Percentiles rank a stretch among this genome's conserved stretches.
Evolutionary conservation across 2,113 vertebrate genomes (phyloP).

Genomic region (Fukomys damarensis): DNA sequence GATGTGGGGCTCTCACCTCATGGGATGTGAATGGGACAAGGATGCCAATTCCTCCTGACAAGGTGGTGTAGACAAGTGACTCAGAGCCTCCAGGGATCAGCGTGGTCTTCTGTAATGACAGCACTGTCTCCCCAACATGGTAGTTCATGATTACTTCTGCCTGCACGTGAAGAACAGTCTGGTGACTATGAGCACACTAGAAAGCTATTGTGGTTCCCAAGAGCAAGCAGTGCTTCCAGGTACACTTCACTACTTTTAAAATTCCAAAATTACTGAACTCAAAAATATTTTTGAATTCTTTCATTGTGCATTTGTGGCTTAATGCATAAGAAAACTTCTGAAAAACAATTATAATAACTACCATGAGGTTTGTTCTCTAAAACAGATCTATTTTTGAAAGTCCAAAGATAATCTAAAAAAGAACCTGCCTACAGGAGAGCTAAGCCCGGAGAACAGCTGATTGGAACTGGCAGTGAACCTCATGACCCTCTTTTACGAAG

Average conservation of each 20-base stretch:
- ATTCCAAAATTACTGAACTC: neutral
- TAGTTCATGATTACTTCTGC: slow-evolving; percentile 98
- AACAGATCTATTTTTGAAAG: neutral
- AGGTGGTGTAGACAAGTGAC: slow-evolving; percentile 97
- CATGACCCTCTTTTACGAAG: neutral
- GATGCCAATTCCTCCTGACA: slow-evolving; percentile 97
- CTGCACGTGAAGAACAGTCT: slow-evolving; percentile 83
- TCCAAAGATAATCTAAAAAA: neutral
- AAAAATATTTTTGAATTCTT: neutral
- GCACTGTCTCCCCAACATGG: slow-evolving; percentile 95
- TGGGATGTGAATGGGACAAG: slow-evolving; percentile 98
- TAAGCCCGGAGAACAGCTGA: neutral
- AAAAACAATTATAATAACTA: neutral
- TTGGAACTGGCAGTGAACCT: neutral
- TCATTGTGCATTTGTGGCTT: slow-evolving; percentile 18
- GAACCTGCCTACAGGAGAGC: neutral
- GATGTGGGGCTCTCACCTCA: slow-evolving; percentile 87
- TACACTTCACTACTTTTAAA: neutral
- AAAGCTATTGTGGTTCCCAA: neutral
- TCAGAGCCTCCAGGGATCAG: slow-evolving; percentile 98
- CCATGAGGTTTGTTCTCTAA: neutral
- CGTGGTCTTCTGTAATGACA: slow-evolving; percentile 98
- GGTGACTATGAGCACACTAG: neutral
- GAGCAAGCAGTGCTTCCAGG: neutral
- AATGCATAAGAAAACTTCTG: neutral